Base-by-base conservation (phyloP, 2,113 vertebrate genomes). In the Colaptes auratus region DNA sequence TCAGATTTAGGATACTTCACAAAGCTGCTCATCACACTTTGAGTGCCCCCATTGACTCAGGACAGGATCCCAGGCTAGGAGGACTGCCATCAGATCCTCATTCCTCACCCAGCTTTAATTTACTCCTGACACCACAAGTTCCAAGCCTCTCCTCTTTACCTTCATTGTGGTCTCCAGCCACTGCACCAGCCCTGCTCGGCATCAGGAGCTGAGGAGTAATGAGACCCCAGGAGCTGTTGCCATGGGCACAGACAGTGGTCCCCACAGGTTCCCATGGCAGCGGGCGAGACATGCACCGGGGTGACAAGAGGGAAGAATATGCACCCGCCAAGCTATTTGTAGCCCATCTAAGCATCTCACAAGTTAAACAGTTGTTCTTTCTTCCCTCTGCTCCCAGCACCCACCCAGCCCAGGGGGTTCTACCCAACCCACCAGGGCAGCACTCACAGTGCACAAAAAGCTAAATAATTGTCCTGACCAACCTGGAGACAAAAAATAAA, bases 181-280 rank as follows among this genome's bases (percentile, higher is more conserved):
- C 80, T 10, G 11, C 3, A 50, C 4, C 56, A 82, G 79, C 82
- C 74, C 61, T 0, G 5, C 82, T 39, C 28, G 2, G 78, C 79
- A 80, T 83, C 83, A 6, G 18, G 10, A 76, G 56, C 83, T 55
- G 79, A n/a, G 71, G 65, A 82, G 75, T 27, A 48, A 74, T 98
- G 98, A 97, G 98, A 98, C 98, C 97, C 95, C 71, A 97, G 97
- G 97, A 96, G 98, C 91, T 70, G 97, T 97, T 97, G 96, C 97
- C 94, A 97, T 92, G 95, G 98, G 96, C 88, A 3, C 95, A 96
- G 96, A 92, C 92, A 0, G 78, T 82, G 92, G 92, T 95, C 96
- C 98, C 96, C 69, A 66, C 7, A 59, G 71, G 98, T 98, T 98
- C 97, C 98, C 97, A 98, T 98, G 98, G 98, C 79, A 14, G 96